Evolutionary conservation across 92 coral and sea anemone genomes (phyloP).

Genomic region (Phenganax subtilis): DNA sequence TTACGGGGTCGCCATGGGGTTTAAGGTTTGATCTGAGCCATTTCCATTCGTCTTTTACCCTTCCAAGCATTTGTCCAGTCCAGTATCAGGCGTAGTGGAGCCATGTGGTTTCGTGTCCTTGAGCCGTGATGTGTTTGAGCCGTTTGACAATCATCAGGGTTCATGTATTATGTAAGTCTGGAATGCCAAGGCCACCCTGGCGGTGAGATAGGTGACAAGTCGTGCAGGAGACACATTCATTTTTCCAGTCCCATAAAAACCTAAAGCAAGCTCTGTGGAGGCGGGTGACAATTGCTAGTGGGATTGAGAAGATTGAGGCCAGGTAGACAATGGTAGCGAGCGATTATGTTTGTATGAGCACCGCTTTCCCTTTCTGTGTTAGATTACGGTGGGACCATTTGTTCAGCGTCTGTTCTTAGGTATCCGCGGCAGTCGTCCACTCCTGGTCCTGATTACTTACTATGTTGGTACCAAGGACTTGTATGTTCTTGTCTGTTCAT

Average conservation of each 20-base stretch:
- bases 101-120: background rate
- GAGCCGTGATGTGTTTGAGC: background rate
- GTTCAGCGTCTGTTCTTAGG: slow-evolving; percentile 26
- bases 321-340: slow-evolving; percentile 47
- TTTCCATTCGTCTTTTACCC: background rate
- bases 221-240: background rate
- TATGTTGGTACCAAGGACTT: background rate
- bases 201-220: background rate
- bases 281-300: slow-evolving; percentile 17
- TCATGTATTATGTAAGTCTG: background rate
- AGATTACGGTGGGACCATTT: slow-evolving; percentile 28
- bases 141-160: background rate
- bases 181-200: background rate
- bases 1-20: background rate
- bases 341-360: slow-evolving; percentile 28
- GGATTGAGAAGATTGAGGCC: slow-evolving; percentile 43
- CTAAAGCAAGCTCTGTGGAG: slow-evolving; percentile 3
- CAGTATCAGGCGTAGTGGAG: background rate
- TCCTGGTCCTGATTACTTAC: background rate
- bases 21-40: background rate
- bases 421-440: slow-evolving; percentile 20
- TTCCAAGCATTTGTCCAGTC: no score
- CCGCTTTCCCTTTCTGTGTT: slow-evolving; percentile 31
- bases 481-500: background rate
- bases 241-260: slow-evolving; percentile 16